A percentile compares a stretch with the other conserved stretches of the same genome.
Conservation (phyloP, 2,797 vertebrate genomes). For the Rhinoraja longicauda region DNA sequence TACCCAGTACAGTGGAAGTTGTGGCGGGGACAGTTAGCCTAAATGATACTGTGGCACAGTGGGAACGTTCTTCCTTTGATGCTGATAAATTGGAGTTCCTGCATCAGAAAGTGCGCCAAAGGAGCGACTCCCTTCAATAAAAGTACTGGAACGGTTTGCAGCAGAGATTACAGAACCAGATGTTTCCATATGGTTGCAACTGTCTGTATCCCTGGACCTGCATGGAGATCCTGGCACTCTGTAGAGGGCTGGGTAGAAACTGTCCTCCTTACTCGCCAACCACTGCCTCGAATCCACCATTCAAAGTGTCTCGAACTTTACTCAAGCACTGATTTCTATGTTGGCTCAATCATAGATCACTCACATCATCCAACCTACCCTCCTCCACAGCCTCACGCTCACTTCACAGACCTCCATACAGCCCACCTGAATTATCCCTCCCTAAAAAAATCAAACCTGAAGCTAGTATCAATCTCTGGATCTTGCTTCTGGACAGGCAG, state of each 20-base stretch:
- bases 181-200: not conserved
- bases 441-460: not conserved
- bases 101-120: not conserved
- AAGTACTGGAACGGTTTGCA: not conserved
- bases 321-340: not conserved
- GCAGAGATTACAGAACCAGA: not conserved
- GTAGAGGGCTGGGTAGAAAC: not conserved
- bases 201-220: not conserved
- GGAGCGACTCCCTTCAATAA: not conserved
- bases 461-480: not conserved
- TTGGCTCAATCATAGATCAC: not conserved
- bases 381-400: not conserved
- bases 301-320: not conserved
- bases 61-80: not conserved
- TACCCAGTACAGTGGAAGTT: conserved; percentile 2
- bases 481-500: not conserved
- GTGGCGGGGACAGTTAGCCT: not conserved
- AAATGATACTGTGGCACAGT: not conserved
- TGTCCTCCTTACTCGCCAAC: too few species aligned
- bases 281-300: too few species aligned
- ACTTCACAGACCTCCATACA: not conserved
- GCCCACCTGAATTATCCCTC: not conserved
- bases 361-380: too few species aligned
- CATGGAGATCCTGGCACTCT: not conserved
- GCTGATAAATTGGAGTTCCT: not conserved